phyloP scores from a whole-genome alignment of 2,888 invertebrate genomes.

The Aproaerema taeniolella region DNA sequence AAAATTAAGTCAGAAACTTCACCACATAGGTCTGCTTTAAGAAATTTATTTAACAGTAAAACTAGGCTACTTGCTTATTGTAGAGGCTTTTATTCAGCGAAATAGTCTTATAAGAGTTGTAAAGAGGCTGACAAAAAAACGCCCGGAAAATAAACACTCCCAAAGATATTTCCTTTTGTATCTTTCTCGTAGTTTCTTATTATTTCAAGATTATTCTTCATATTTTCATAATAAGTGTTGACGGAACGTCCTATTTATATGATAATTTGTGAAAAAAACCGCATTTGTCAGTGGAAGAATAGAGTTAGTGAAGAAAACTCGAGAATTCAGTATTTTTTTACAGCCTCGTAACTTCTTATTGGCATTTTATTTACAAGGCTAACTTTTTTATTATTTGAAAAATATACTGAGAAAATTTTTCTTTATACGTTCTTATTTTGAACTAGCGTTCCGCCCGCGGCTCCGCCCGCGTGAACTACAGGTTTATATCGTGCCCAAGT shows the following conservation, averaged over 20 bases:
- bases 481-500: too few species aligned
- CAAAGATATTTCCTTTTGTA: neutral
- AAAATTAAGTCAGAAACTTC: too few species aligned
- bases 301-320: conserved; percentile 1
- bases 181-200: too few species aligned
- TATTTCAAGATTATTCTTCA: too few species aligned
- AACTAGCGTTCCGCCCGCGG: too few species aligned
- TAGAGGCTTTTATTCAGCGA: too few species aligned
- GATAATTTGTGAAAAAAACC: conserved; percentile 33
- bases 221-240: conserved; percentile 35
- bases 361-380: conserved; percentile 2
- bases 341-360: neutral
- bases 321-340: neutral
- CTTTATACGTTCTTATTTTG: neutral
- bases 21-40: too few species aligned
- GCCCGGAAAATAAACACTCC: neutral
- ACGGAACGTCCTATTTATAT: conserved; percentile 43
- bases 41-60: too few species aligned
- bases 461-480: too few species aligned
- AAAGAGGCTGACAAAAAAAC: too few species aligned
- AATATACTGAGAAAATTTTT: neutral
- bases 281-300: conserved; percentile 15
- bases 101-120: too few species aligned
- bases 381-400: neutral
- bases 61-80: too few species aligned